Conservation (phyloP, 2,113 vertebrate species). For the Catagonus wagneri region DNA sequence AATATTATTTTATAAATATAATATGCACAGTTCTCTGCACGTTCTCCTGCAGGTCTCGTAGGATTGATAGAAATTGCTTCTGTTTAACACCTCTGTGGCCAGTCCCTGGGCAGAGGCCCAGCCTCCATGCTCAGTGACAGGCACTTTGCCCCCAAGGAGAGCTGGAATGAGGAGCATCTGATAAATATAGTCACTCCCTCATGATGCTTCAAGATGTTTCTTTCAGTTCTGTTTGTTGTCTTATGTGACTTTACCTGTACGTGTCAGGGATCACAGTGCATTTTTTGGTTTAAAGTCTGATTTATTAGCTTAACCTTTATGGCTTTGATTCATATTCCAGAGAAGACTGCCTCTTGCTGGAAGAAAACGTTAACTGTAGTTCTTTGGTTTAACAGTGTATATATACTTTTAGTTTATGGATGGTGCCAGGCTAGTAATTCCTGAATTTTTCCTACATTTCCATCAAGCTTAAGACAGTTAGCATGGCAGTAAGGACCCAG, state of each 20-base stretch:
- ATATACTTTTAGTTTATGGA: background rate
- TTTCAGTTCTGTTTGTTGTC: slow-evolving; percentile 23
- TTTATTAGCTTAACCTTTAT: slow-evolving; percentile 31
- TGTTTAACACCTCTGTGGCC: slow-evolving; percentile 19
- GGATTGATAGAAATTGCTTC: slow-evolving; percentile 42
- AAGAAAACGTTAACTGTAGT: background rate
- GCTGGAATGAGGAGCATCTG: background rate
- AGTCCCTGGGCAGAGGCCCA: background rate
- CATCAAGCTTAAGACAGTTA: background rate
- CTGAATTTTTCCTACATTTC: background rate
- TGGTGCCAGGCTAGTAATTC: background rate
- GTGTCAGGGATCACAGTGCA: background rate
- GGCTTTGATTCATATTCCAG: background rate
- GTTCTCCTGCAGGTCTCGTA: slow-evolving; percentile 8
- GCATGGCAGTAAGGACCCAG: background rate
- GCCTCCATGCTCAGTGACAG: background rate
- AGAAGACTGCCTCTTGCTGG: slow-evolving; percentile 22
- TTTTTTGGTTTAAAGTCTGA: slow-evolving; percentile 31
- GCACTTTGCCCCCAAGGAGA: background rate
- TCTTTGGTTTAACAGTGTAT: slow-evolving; percentile 20
- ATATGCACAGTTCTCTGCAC: background rate
- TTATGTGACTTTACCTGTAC: background rate
- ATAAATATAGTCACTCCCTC: background rate
- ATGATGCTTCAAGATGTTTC: background rate
- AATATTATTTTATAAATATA: slow-evolving; percentile 65